phyloP scores from a whole-genome alignment of 1,140 invertebrate species.

The Meloidogyne exigua region DNA sequence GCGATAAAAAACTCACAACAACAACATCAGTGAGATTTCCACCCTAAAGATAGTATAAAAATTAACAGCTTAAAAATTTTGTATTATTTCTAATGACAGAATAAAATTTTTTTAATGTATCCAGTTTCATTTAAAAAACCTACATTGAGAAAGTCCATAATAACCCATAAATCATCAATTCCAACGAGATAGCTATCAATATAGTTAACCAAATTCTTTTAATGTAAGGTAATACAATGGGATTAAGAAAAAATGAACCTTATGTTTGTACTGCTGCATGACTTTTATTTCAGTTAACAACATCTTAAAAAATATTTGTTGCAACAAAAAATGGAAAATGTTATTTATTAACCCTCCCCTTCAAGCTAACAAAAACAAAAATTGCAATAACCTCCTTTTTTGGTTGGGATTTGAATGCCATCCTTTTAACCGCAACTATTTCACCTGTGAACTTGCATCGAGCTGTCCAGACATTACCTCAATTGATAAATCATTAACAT shows the following conservation, averaged over 20 bases:
- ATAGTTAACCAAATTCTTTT: constrained; percentile 69
- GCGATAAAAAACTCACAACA: neutral
- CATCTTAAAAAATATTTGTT: neutral
- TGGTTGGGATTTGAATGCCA: constrained; percentile 68
- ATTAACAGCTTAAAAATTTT: too few relatives aligned
- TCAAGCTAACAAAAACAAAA: neutral
- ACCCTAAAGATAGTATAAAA: constrained; percentile 64
- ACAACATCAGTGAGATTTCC: constrained; percentile 68
- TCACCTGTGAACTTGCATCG: constrained; percentile 55
- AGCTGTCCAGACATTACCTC: constrained; percentile 65
- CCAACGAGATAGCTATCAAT: constrained; percentile 62
- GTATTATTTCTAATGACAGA: too few relatives aligned
- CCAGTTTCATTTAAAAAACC: neutral
- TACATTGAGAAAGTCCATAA: constrained; percentile 68
- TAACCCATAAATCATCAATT: constrained; percentile 67
- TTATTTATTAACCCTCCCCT: neutral
- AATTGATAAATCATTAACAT: neutral
- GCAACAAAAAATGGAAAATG: too few relatives aligned
- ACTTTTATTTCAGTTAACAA: constrained; percentile 66
- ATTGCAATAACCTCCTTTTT: constrained; percentile 67
- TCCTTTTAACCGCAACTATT: constrained; percentile 68
- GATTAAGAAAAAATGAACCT: constrained; percentile 23
- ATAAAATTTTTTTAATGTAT: too few relatives aligned
- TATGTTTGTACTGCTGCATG: constrained; percentile 62
- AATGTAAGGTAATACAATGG: neutral